Evolutionary conservation across 2,888 invertebrate species (phyloP).

Genomic region (Pollenia amentaria): DNA sequence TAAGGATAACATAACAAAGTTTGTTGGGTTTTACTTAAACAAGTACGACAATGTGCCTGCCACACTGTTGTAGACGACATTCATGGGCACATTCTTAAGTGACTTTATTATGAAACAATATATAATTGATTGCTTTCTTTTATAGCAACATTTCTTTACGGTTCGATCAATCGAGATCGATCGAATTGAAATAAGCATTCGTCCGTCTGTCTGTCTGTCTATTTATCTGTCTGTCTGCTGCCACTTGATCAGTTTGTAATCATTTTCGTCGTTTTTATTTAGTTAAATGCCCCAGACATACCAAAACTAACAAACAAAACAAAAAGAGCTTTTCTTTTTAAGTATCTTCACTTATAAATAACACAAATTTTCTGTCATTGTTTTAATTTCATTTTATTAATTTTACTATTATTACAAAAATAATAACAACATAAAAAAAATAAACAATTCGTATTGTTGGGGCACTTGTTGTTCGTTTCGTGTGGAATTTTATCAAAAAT

Average conservation of each 20-base stretch:
- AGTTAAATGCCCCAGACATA: constrained; percentile 32
- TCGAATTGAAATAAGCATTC: not conserved
- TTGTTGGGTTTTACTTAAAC: constrained; percentile 35
- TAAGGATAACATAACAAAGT: not conserved
- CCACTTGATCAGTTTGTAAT: not conserved
- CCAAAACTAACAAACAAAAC: constrained; percentile 40
- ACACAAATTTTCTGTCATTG: constrained; percentile 16
- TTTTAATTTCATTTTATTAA: constrained; percentile 26
- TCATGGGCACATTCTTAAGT: constrained; percentile 47
- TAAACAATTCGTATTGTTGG: constrained; percentile 7
- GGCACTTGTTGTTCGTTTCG: not conserved
- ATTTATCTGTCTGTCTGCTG: not conserved
- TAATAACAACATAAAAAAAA: constrained; percentile 28
- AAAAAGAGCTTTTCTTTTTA: constrained; percentile 33
- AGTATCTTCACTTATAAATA: constrained; percentile 26
- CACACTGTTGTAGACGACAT: not conserved
- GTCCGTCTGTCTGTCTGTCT: not conserved
- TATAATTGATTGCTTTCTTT: constrained; percentile 58
- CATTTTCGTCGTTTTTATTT: not conserved
- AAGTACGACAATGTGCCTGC: not conserved
- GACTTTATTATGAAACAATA: constrained; percentile 59
- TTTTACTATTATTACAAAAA: constrained; percentile 25
- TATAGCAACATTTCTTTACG: constrained; percentile 24
- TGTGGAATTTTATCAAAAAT: constrained; percentile 71
- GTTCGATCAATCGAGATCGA: constrained; percentile 34